Evolutionary conservation across 2,797 vertebrate species (phyloP).

Genomic region (Sebastes dallii): DNA sequence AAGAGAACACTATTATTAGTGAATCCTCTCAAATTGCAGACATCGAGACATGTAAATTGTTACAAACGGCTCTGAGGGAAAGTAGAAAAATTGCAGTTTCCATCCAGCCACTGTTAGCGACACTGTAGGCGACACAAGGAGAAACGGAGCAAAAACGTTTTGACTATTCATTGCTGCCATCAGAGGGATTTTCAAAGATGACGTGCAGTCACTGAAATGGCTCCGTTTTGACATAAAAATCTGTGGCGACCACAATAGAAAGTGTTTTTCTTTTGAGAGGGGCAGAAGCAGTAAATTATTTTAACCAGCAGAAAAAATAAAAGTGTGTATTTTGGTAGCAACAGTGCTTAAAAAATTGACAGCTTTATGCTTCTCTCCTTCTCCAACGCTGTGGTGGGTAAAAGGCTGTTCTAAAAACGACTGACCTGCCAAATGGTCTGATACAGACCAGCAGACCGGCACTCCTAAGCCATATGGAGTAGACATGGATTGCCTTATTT

Average conservation of each 20-base stretch:
- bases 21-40: not conserved
- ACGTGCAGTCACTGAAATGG: not conserved
- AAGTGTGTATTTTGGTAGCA: slow-evolving; percentile 6
- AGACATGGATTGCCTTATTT: slow-evolving; percentile 51
- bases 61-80: not conserved
- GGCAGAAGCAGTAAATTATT: slow-evolving; percentile 1
- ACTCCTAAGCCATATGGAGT: not conserved
- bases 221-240: not conserved
- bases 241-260: not conserved
- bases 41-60: not conserved
- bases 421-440: slow-evolving; percentile 43
- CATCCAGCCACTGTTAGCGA: not conserved
- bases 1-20: not conserved
- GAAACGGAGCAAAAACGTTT: not conserved
- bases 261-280: not conserved
- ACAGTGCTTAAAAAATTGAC: not conserved
- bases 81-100: not conserved
- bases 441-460: slow-evolving; percentile 52
- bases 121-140: not conserved
- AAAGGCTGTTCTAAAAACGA: slow-evolving; percentile 25
- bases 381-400: slow-evolving; percentile 4
- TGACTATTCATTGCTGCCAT: not conserved
- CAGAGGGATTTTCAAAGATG: not conserved
- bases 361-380: slow-evolving; percentile 14
- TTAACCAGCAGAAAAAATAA: not conserved